A percentile compares a stretch with the other conserved stretches of the same genome.
phyloP scores from a whole-genome alignment of 2,113 vertebrate species.

The Psittacara wagleri region DNA sequence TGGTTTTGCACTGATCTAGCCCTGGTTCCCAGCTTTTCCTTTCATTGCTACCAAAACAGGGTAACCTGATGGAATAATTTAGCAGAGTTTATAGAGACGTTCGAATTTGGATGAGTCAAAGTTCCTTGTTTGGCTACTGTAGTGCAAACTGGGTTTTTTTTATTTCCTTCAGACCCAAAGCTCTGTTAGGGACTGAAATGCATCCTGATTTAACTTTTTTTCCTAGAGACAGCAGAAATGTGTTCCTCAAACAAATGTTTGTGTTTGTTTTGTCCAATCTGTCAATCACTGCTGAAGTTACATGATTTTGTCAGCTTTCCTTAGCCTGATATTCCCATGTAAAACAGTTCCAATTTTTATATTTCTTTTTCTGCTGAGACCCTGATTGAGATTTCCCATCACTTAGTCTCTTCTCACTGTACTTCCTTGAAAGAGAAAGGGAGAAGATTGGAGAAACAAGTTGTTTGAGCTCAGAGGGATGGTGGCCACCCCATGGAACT shows the following conservation, averaged over 20 bases:
- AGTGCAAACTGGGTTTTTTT: background rate
- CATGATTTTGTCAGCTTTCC: background rate
- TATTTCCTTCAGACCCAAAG: background rate
- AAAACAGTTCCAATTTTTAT: background rate
- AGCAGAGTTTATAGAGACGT: background rate
- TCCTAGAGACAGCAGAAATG: background rate
- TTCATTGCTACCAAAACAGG: background rate
- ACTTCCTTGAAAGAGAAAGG: background rate
- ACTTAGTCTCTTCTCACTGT: background rate
- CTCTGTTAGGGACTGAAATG: background rate
- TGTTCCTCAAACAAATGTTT: background rate
- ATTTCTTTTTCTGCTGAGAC: background rate
- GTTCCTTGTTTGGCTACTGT: background rate
- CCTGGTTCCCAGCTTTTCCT: background rate
- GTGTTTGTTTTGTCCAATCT: background rate
- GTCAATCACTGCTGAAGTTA: background rate
- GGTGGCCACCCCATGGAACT: background rate
- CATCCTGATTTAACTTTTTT: background rate
- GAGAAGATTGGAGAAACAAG: background rate
- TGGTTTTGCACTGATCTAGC: background rate
- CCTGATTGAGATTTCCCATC: background rate
- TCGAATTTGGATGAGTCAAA: background rate
- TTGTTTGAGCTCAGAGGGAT: background rate
- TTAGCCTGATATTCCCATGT: background rate
- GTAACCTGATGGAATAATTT: no score